Evolutionary conservation across 2,888 invertebrate genomes (phyloP).

Genomic region (Agonopterix subpropinquella): DNA sequence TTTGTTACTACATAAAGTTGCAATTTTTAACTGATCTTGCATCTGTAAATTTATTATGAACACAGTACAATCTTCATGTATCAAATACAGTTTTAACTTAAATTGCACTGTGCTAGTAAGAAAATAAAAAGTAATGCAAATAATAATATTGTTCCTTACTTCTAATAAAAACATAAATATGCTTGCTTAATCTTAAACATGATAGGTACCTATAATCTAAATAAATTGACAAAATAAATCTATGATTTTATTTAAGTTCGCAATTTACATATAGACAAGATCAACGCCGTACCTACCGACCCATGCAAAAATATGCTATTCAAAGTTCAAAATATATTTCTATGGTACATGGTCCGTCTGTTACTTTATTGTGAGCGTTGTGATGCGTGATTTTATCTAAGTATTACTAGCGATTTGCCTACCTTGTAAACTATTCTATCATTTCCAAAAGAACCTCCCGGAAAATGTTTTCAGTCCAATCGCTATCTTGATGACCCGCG

Average conservation of each 20-base stretch:
- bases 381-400: constrained; percentile 47
- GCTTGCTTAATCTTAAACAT: constrained; percentile 12
- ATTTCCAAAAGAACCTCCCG: constrained; percentile 23
- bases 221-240: constrained; percentile 68
- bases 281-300: constrained; percentile 36
- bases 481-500: not conserved
- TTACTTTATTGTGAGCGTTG: constrained; percentile 55
- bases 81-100: not conserved
- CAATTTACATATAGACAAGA: constrained; percentile 54
- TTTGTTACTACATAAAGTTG: not conserved
- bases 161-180: constrained; percentile 10
- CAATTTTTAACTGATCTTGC: not conserved
- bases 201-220: constrained; percentile 36
- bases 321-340: constrained; percentile 64
- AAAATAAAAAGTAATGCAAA: not conserved
- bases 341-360: constrained; percentile 64
- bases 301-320: constrained; percentile 43
- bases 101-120: not conserved
- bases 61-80: not conserved
- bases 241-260: constrained; percentile 29
- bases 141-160: not conserved
- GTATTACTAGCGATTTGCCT: constrained; percentile 40
- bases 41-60: not conserved
- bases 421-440: constrained; percentile 22
- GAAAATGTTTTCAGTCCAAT: constrained; percentile 20